Evolutionary conservation across 2,888 invertebrate genomes (phyloP).

Genomic region (Nectonema munidae): DNA sequence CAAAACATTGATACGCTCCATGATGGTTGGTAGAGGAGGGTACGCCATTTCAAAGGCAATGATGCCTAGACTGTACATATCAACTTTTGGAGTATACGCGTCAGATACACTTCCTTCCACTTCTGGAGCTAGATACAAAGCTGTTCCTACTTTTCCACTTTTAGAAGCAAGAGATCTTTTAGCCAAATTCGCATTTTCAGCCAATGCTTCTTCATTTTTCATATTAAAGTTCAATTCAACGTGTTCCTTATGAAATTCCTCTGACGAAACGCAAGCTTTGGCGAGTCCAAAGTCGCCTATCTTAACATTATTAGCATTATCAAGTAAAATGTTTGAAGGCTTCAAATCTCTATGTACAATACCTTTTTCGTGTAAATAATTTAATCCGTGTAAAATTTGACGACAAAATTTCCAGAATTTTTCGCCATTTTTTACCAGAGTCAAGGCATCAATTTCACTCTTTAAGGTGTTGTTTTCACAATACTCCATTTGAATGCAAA

Average conservation of each 20-base stretch:
- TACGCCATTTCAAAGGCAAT: slow-evolving; percentile 44
- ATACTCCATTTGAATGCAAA: slow-evolving; percentile 51
- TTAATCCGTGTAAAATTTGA: slow-evolving; percentile 30
- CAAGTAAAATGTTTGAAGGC: slow-evolving; percentile 63
- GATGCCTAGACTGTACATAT: slow-evolving; percentile 38
- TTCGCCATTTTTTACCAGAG: slow-evolving; percentile 37
- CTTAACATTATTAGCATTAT: slow-evolving; percentile 58
- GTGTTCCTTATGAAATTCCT: too few relatives aligned
- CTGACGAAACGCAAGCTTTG: slow-evolving; percentile 30
- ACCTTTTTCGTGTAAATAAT: slow-evolving; percentile 20
- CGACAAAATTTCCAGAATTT: slow-evolving; percentile 63
- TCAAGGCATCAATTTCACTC: slow-evolving; percentile 43
- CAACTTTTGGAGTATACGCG: slow-evolving; percentile 29
- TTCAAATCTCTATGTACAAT: slow-evolving; percentile 24
- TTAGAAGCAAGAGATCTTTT: not conserved
- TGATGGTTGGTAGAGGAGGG: slow-evolving; percentile 43
- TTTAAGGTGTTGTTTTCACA: slow-evolving; percentile 72
- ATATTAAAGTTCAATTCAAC: too few relatives aligned
- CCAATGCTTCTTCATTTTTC: too few relatives aligned
- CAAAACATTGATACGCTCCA: slow-evolving; percentile 53
- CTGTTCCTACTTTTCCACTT: slow-evolving; percentile 62
- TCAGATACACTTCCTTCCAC: slow-evolving; percentile 23
- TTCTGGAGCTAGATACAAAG: slow-evolving; percentile 75
- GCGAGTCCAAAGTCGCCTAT: slow-evolving; percentile 92
- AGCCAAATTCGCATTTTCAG: too few relatives aligned